Evolutionary conservation across 2,888 invertebrate species (phyloP), one percentile per base, ranked within the genome.

Genomic region (Ormyrus nitidulus): DNA sequence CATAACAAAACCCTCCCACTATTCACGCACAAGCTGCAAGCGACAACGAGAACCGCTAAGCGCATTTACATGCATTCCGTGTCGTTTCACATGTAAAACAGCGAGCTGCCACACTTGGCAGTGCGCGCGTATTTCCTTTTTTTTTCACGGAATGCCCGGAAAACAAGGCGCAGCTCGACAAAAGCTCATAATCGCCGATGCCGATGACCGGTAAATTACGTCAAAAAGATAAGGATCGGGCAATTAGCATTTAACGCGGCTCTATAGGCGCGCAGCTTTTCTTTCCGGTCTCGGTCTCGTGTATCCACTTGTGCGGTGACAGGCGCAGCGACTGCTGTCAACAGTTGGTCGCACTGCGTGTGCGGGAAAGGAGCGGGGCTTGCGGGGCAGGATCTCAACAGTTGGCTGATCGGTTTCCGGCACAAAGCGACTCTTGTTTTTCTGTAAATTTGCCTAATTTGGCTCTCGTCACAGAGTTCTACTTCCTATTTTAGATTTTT

Each of bases 221-320:
- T 13, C 59, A 11, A 6, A 53, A 13, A 62, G 72, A 72, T 72
- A 72, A 72, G 61, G 11, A 71, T 72, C 72, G 53, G 54, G n/a
- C 56, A 64, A 73, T 73, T 73, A 73, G 54, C 62, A 62, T 72
- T 72, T 72, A 62, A 62, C 62, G 72, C 72, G 46, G 13, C 49
- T 59, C 13, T 49, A 8, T 65, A 54, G 6, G 51, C 8, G 19
- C n/a, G 44, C 11, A 56, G 13, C 11, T 61, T 46, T 70, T 9
- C 46, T 62, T 54, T 46, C 1, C 11, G 9, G 49, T 19, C 49
- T 59, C 44, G 2, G 19, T 66, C 8, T 49, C 51, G 51, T 59
- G 54, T 65, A 68, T 61, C 54, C 66, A 72, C 78, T 78, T 66
- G 66, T 72, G 19, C n/a, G n/a, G 70, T 72, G 61, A 34, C 62